Evolutionary conservation across 2,888 invertebrate species (phyloP), one percentile per base, ranked within the genome.

Genomic region (Nematopogon swammerdamellus): DNA sequence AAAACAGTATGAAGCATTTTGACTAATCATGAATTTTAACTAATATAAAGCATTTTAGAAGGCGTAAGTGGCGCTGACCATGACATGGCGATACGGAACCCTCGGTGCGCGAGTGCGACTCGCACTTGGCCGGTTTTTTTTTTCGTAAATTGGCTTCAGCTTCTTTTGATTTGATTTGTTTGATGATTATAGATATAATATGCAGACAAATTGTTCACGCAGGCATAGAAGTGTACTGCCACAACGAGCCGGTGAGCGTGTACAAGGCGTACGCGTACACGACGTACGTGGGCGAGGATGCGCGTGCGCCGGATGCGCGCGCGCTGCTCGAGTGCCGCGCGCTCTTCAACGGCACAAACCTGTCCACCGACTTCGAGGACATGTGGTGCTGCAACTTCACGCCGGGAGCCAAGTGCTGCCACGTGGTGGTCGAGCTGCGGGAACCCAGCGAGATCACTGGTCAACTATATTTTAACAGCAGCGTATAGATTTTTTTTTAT

Each of bases 271-370:
- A 67, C 54, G 71, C 74, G 0, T 76, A 77, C 58, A 64, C 64
- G 0, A 59, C 65, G 1, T 59, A 55, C 48, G 65, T 67, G 16
- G 60, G 60, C 1, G 71, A 68, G 42, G 67, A 70, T 11, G 57
- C 58, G 5, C 36, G 36, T 14, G 54, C 58, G 14, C 59, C 59
- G 1, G 65, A 66, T 6, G 54, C 56, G 17, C 54, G 55, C 52
- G 56, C 54, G 8, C 58, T 66, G 10, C 60, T 71, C 0, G 73
- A 81, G 49, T 75, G 82, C 59, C 63, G 64, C 60, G 82, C 80
- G 54, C 65, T 92, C 30, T 80, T 90, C 58, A 85, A 88, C 62
- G 86, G 85, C 2, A 67, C 72, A n/a, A 89, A 89, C 65, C 73
- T 91, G 44, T 87, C 89, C 0, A 83, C 81, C 0, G 82, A 86